These are phyloP conservation scores for Gavialis gangeticus DNA, from an alignment of 2,113 vertebrate genomes.

Conservation along the genomic window DNA sequence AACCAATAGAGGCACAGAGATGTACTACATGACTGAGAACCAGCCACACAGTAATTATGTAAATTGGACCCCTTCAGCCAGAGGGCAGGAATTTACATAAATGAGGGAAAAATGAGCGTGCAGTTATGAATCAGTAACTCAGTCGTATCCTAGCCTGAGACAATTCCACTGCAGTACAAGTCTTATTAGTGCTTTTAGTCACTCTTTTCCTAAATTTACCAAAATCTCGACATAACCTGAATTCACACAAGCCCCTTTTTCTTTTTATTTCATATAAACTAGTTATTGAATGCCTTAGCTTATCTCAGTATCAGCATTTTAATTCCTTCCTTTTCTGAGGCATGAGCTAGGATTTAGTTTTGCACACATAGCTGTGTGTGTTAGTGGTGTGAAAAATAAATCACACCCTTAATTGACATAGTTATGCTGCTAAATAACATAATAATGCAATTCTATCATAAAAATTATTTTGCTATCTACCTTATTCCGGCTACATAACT, in stretches of 20 bases:
- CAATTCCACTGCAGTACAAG: background rate
- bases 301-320: background rate
- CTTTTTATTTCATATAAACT: background rate
- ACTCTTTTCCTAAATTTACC: background rate
- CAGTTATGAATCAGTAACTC: background rate
- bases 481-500: background rate
- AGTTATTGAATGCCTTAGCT: background rate
- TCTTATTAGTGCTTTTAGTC: background rate
- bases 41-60: accelerated
- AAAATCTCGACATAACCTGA: background rate
- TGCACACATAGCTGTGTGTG: background rate
- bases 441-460: background rate
- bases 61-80: background rate
- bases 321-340: background rate
- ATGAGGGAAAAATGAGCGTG: background rate
- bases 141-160: background rate
- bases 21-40: background rate
- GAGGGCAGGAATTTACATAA: background rate
- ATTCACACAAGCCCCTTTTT: background rate
- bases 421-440: background rate
- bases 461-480: background rate
- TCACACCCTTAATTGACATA: background rate
- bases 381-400: background rate
- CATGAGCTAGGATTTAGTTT: background rate
- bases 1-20: background rate